A percentile compares a stretch with the other conserved stretches of the same genome.
phyloP scores from a whole-genome alignment of 2,113 vertebrate genomes.

The Anolis sagrei region DNA sequence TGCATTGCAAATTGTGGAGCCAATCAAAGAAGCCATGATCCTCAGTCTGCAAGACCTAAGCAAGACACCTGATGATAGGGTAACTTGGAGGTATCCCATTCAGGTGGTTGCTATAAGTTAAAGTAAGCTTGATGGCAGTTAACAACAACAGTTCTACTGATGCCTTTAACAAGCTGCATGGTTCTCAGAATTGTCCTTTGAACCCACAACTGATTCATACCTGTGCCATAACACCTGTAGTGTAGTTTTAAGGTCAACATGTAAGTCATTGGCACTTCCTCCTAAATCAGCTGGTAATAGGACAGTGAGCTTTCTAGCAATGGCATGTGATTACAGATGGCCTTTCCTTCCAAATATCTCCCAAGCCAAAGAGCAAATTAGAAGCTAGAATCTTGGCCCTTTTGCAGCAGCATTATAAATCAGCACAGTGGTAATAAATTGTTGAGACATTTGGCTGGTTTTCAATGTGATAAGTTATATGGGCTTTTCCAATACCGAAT shows the following conservation, averaged over 20 bases:
- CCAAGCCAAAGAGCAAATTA: slow-evolving; percentile 27
- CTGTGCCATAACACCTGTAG: neutral
- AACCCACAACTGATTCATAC: neutral
- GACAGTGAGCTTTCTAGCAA: slow-evolving; percentile 32
- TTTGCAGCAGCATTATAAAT: slow-evolving; percentile 13
- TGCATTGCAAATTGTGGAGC: too few species aligned
- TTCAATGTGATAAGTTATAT: neutral
- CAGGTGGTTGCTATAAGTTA: too few species aligned
- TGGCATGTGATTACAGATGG: slow-evolving; percentile 37
- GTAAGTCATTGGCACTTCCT: neutral
- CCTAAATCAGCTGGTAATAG: slow-evolving; percentile 58
- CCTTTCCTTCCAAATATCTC: slow-evolving; percentile 35
- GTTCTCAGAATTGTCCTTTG: neutral
- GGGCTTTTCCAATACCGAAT: too few species aligned
- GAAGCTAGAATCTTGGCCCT: slow-evolving; percentile 24
- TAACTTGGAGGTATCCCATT: too few species aligned
- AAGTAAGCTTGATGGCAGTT: too few species aligned
- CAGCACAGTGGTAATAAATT: slow-evolving; percentile 27
- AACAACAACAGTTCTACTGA: neutral
- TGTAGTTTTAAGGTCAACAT: slow-evolving; percentile 1
- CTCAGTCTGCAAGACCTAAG: too few species aligned
- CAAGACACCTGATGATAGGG: too few species aligned
- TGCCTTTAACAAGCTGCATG: slow-evolving; percentile 29
- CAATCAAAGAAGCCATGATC: too few species aligned
- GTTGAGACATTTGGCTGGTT: neutral